Evolutionary conservation across 2,113 vertebrate species (phyloP).

Genomic region (Nothoprocta perdicaria): DNA sequence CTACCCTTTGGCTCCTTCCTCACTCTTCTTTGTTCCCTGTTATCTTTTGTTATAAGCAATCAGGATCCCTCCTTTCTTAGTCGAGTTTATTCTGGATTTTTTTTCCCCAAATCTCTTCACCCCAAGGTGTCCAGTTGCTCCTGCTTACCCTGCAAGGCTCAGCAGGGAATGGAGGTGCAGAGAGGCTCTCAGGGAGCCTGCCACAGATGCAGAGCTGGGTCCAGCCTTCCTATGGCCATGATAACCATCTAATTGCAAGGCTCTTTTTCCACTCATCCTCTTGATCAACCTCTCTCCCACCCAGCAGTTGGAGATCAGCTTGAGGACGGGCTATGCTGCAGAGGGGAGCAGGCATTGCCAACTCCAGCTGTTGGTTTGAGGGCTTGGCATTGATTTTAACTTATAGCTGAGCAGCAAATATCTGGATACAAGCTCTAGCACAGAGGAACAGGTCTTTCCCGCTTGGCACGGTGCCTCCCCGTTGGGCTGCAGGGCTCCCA

Average conservation of each 20-base stretch:
- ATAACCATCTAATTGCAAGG: slow-evolving; percentile 26
- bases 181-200: neutral
- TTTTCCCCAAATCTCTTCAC: neutral
- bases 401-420: slow-evolving; percentile 20
- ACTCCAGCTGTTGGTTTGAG: slow-evolving; percentile 27
- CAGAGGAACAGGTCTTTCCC: neutral
- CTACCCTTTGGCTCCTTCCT: neutral
- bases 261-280: neutral
- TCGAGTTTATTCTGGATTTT: neutral
- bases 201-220: slow-evolving; percentile 11
- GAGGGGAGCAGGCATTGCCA: slow-evolving; percentile 2
- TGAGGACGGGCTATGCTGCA: neutral
- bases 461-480: neutral
- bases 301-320: neutral
- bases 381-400: neutral
- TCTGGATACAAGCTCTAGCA: slow-evolving; percentile 19
- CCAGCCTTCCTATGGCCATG: slow-evolving; percentile 24
- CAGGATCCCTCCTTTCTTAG: neutral
- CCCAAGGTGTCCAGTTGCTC: neutral
- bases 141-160: neutral
- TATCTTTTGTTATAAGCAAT: neutral
- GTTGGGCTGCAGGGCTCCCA: neutral
- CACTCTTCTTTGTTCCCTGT: neutral
- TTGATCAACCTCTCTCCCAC: neutral
- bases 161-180: neutral